A percentile compares a stretch with the other conserved stretches of the same genome.
Evolutionary conservation across 2,113 vertebrate species (phyloP).

Genomic region (Nycticryphes semicollaris): DNA sequence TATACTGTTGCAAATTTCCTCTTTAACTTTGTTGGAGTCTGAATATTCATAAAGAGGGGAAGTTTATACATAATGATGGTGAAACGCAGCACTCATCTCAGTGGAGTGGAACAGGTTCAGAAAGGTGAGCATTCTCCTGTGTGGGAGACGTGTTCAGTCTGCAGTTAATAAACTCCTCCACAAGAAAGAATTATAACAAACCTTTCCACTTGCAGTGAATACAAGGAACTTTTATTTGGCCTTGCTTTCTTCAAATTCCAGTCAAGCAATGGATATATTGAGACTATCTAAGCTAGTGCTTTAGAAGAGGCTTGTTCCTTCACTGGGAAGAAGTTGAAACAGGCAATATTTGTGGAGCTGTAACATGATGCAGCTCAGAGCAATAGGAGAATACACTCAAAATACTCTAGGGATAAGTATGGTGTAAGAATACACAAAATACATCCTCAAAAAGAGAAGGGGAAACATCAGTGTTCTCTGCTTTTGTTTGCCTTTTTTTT

Average conservation of each 20-base stretch:
- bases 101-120: neutral
- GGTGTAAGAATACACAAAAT: neutral
- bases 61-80: neutral
- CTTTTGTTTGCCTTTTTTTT: neutral
- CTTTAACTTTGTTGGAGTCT: neutral
- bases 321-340: neutral
- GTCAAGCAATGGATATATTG: neutral
- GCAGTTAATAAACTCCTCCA: neutral
- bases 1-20: neutral
- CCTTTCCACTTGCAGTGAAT: neutral
- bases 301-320: neutral
- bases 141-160: neutral
- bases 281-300: neutral
- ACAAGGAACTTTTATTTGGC: neutral
- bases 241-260: neutral
- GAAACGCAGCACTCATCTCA: neutral
- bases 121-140: neutral
- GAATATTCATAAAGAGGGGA: neutral
- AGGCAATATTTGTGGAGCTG: neutral
- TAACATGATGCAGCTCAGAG: neutral
- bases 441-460: neutral
- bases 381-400: neutral
- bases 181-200: neutral
- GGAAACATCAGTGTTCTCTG: neutral
- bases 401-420: neutral